A percentile compares a stretch with the other conserved stretches of the same genome.
Conservation (phyloP, 1,140 invertebrate genomes). For the Drosophila nasuta region DNA sequence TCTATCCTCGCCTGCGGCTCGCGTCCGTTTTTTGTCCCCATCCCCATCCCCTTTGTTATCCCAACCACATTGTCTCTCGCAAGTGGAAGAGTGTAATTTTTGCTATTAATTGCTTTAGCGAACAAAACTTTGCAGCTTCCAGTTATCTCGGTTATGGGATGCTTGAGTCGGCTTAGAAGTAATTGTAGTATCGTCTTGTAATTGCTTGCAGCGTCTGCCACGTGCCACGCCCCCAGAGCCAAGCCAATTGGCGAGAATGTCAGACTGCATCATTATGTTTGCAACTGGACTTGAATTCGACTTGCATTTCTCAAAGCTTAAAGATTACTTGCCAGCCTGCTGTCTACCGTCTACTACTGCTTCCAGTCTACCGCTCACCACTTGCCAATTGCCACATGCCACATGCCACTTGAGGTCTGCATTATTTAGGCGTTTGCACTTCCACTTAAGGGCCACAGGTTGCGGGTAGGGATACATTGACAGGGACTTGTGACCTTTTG, state of each 20-base stretch:
- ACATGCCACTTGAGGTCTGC: constrained; percentile 3
- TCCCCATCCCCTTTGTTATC: background rate
- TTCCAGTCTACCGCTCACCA: background rate
- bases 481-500: constrained; percentile 60
- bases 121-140: constrained; percentile 70
- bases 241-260: constrained; percentile 48
- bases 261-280: constrained; percentile 52
- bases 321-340: background rate
- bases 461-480: constrained; percentile 40
- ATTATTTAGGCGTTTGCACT: constrained; percentile 2
- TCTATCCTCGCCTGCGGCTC: constrained; percentile 51
- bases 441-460: constrained; percentile 7
- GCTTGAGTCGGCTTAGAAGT: constrained; percentile 53
- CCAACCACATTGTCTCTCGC: background rate
- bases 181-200: constrained; percentile 78
- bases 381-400: background rate
- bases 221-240: constrained; percentile 45
- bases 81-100: constrained; percentile 75
- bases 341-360: background rate
- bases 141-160: constrained; percentile 37
- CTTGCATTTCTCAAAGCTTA: background rate
- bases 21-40: constrained; percentile 7
- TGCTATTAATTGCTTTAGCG: constrained; percentile 73
- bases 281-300: constrained; percentile 23
- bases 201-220: constrained; percentile 66